Evolutionary conservation across 2,888 invertebrate species (phyloP).

Genomic region (Apotomis turbidana): DNA sequence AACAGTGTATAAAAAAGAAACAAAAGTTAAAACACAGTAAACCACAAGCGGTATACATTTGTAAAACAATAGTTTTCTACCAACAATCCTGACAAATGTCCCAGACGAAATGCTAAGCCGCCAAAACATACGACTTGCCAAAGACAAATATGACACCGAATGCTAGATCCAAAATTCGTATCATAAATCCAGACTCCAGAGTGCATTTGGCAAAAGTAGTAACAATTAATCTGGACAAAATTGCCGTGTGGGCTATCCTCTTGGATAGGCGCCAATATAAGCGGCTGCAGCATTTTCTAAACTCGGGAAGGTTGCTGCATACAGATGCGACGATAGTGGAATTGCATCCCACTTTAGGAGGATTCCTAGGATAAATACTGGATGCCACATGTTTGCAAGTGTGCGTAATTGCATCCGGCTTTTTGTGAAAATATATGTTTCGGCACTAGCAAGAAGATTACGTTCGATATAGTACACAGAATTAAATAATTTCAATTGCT

Average conservation of each 20-base stretch:
- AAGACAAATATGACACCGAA: slow-evolving; percentile 39
- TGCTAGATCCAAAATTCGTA: slow-evolving; percentile 53
- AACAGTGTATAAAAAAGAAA: too few species aligned
- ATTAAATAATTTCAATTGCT: too few species aligned
- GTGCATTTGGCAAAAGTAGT: slow-evolving; percentile 75
- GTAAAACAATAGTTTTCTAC: neutral
- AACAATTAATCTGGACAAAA: slow-evolving; percentile 72
- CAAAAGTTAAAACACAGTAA: neutral
- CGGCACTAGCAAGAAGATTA: neutral
- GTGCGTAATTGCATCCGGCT: neutral
- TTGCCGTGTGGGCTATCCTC: slow-evolving; percentile 56
- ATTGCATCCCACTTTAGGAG: slow-evolving; percentile 22
- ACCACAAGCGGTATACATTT: neutral
- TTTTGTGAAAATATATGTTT: neutral
- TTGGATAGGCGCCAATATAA: slow-evolving; percentile 66
- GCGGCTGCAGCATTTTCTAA: slow-evolving; percentile 43
- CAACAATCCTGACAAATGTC: slow-evolving; percentile 23
- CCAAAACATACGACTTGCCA: slow-evolving; percentile 27
- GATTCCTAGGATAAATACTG: slow-evolving; percentile 29
- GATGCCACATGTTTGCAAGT: slow-evolving; percentile 30
- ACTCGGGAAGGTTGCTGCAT: slow-evolving; percentile 34
- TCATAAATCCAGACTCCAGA: slow-evolving; percentile 62
- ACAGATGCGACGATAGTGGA: slow-evolving; percentile 30
- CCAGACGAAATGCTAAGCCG: slow-evolving; percentile 31
- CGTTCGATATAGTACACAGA: too few species aligned